Base-by-base conservation (phyloP, 2,797 vertebrate genomes). In the Catharus ustulatus region DNA sequence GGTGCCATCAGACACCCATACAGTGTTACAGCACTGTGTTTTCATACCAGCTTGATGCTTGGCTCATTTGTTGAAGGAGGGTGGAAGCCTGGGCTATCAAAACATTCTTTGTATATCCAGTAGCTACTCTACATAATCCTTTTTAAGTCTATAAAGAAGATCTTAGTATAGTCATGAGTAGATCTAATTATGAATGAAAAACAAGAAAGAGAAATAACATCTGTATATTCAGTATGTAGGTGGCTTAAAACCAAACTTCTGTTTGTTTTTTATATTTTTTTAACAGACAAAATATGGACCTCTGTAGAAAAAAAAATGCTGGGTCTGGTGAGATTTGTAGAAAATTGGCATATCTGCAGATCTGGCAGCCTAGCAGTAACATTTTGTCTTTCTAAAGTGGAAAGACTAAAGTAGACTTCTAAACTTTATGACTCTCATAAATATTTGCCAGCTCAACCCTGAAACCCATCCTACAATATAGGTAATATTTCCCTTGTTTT, bases 391-490 rank as follows among this genome's bases (percentile, higher is more conserved):
- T 78, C 40, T 80, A 58, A 94, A 69, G 46, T 72, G 52, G 32
- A 72, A 55, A 34, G 51, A 72, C 23, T 55, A 43, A 43, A 34
- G 68, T 55, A 34, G 69, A 34, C 40, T 72, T 72, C 51, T 43
- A 27, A 91, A 93, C 58, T 90, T 93, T 38, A 76, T 79, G 51
- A 26, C 38, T 63, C 42, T 63, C 10, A 66, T 40, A 92, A 92
- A 76, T 87, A 82, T 84, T 87, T 90, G 80, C 81, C 73, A 69
- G 42, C 68, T 92, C 66, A 71, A 78, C 54, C 72, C 64, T 72
- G 83, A 91, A 91, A 81, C 83, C 64, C 30, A 27, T 88, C n/a
- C 36, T 74, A 13, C 0, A 0, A 10, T 43, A 26, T 11, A 61
- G 59, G 63, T 59, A 32, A 27, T 69, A 15, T 30, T 96, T 81